Conservation (phyloP, 2,797 vertebrate genomes). For the Lutjanus argentimaculatus region DNA sequence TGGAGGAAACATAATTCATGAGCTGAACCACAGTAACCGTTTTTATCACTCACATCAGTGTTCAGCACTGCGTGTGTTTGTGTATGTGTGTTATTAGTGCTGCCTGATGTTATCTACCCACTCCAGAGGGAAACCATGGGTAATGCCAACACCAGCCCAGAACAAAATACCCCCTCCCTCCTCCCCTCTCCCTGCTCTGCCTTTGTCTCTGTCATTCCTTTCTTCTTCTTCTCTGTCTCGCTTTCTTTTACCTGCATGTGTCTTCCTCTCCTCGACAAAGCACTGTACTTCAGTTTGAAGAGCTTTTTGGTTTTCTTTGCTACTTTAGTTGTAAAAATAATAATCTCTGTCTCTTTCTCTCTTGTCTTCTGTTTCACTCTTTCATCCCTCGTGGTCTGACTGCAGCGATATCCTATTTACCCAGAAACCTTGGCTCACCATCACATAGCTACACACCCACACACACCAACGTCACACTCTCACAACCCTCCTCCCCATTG, state of each 20-base stretch:
- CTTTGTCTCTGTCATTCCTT: slow-evolving; percentile 70
- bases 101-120: slow-evolving; percentile 63
- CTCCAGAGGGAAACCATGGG: slow-evolving; percentile 61
- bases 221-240: slow-evolving; percentile 36
- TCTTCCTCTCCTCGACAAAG: slow-evolving; percentile 26
- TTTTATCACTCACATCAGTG: slow-evolving; percentile 38
- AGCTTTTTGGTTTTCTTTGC: slow-evolving; percentile 31
- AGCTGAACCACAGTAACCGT: slow-evolving; percentile 34
- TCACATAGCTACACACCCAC: slow-evolving; percentile 47
- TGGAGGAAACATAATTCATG: background rate
- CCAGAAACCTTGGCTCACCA: slow-evolving; percentile 61
- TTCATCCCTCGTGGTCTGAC: slow-evolving; percentile 44
- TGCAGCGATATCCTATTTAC: slow-evolving; percentile 65
- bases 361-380: slow-evolving; percentile 18
- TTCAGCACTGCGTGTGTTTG: slow-evolving; percentile 18
- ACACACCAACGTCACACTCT: slow-evolving; percentile 18
- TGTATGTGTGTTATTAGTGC: slow-evolving; percentile 41
- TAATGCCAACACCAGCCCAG: slow-evolving; percentile 64
- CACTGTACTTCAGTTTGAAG: background rate
- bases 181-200: slow-evolving; percentile 39
- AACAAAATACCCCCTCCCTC: slow-evolving; percentile 42
- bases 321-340: slow-evolving; percentile 31
- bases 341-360: background rate
- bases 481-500: slow-evolving; percentile 57
- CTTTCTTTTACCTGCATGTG: slow-evolving; percentile 37